phyloP scores from a whole-genome alignment of 30 jellyfish, hydroid and myxozoan species.

The Aurelia sp. region DNA sequence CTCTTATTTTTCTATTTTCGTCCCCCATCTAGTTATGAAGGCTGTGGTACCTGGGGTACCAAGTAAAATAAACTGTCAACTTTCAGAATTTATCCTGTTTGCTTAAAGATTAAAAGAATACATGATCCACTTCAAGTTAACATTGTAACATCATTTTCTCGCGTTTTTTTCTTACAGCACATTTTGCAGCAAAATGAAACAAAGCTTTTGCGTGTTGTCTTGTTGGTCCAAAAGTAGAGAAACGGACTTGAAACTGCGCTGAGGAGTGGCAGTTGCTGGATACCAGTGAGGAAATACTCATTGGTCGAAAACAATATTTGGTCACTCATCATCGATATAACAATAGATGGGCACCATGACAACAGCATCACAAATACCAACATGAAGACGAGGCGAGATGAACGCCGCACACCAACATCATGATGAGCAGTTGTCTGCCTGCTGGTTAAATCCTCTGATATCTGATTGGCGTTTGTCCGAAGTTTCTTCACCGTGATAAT shows the following conservation, averaged over 20 bases:
- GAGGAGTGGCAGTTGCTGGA: constrained; percentile 59
- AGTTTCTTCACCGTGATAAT: constrained; percentile 35
- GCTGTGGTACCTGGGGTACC: too few relatives aligned
- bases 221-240: constrained; percentile 51
- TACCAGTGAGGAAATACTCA: constrained; percentile 15
- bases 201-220: constrained; percentile 40
- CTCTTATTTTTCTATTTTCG: too few relatives aligned
- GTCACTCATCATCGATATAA: constrained; percentile 27
- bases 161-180: constrained; percentile 10
- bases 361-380: constrained; percentile 21
- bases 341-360: constrained; percentile 59
- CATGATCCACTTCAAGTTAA: background rate
- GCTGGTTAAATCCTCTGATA: background rate
- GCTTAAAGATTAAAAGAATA: too few relatives aligned
- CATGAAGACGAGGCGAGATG: constrained; percentile 58
- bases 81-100: too few relatives aligned
- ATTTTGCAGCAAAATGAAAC: constrained; percentile 23
- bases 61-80: too few relatives aligned
- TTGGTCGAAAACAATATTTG: constrained; percentile 8
- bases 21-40: too few relatives aligned
- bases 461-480: constrained; percentile 28
- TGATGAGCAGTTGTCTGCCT: constrained; percentile 9
- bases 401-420: constrained; percentile 39
- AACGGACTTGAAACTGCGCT: constrained; percentile 62
- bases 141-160: background rate